These are phyloP conservation scores for Excalfactoria chinensis DNA, from an alignment of 2,113 vertebrate genomes.

Conservation along the genomic window DNA sequence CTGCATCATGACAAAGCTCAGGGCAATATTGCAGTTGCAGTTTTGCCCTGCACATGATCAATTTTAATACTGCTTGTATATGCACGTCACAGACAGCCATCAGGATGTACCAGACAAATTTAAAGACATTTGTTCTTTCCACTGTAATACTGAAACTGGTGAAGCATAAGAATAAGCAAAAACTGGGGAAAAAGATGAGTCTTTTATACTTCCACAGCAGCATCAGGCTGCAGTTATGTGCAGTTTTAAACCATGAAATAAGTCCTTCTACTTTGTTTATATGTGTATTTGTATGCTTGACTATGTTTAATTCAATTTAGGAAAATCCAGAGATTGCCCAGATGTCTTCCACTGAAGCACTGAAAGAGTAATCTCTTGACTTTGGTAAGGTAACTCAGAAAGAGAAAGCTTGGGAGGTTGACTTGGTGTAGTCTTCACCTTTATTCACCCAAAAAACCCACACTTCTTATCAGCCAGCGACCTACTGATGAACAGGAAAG, in stretches of 20 bases:
- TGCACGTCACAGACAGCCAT: background rate
- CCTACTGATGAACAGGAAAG: background rate
- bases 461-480: background rate
- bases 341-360: background rate
- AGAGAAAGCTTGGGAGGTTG: background rate
- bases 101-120: background rate
- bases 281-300: background rate
- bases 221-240: background rate
- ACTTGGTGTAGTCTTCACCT: background rate
- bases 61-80: background rate
- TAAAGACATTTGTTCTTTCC: background rate
- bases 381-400: background rate
- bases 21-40: background rate
- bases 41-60: background rate
- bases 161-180: background rate
- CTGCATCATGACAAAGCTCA: background rate
- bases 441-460: accelerated
- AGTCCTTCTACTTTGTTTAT: background rate
- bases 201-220: background rate
- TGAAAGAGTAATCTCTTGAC: background rate
- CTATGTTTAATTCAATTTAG: background rate
- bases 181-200: background rate
- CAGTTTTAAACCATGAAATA: background rate
- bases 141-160: background rate
- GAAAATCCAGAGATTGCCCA: background rate